Percentiles rank a stretch among this genome's conserved stretches.
Evolutionary conservation across 2,797 vertebrate species (phyloP).

Genomic region (Falco columbarius): DNA sequence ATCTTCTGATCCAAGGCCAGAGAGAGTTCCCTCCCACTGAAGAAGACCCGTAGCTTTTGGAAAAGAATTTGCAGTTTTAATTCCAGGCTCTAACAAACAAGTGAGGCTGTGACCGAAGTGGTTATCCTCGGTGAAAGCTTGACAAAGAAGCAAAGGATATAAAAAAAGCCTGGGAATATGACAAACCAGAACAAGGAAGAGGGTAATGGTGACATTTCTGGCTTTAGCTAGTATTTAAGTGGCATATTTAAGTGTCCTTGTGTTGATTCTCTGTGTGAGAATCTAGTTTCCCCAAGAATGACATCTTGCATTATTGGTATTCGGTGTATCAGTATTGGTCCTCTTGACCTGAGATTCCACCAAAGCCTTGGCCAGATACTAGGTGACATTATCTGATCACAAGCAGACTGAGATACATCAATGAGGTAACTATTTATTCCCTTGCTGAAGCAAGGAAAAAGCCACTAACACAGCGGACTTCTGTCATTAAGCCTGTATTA

Average conservation of each 20-base stretch:
- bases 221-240: background rate
- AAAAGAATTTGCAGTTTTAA: background rate
- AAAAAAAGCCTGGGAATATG: background rate
- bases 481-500: background rate
- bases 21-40: background rate
- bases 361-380: slow-evolving; percentile 16
- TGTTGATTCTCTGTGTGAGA: background rate
- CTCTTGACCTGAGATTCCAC: background rate
- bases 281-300: background rate
- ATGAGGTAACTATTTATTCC: background rate
- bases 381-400: background rate
- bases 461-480: background rate
- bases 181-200: background rate
- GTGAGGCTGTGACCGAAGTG: background rate
- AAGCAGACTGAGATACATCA: slow-evolving; percentile 1
- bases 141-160: background rate
- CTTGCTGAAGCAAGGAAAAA: background rate
- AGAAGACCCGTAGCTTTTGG: background rate
- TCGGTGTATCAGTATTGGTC: background rate
- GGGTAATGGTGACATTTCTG: background rate
- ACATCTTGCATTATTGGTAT: background rate
- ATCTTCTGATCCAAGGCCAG: background rate
- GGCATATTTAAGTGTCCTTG: background rate
- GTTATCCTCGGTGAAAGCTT: background rate
- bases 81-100: background rate